Percentiles rank a stretch among this genome's conserved stretches.
Conservation (phyloP, 2,888 invertebrate species). For the Orthosia cruda region DNA sequence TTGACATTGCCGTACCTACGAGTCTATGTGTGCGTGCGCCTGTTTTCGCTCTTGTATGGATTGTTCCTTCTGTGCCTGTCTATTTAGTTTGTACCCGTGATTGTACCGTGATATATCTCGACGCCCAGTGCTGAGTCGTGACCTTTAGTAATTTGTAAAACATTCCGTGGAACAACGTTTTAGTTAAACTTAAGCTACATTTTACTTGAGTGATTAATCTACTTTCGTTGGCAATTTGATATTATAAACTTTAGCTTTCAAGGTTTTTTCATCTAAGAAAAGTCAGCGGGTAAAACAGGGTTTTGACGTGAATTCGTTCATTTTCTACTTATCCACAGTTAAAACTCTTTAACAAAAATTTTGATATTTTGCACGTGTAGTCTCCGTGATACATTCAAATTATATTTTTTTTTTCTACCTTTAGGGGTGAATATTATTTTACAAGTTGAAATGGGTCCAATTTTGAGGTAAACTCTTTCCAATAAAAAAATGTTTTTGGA, state of each 20-base stretch:
- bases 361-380: not conserved
- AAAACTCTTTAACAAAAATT: not conserved
- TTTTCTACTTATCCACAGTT: not conserved
- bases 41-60: not conserved
- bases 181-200: constrained; percentile 20
- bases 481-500: too few relatives aligned
- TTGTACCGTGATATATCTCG: not conserved
- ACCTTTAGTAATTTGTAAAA: constrained; percentile 32
- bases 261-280: not conserved
- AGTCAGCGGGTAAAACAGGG: not conserved
- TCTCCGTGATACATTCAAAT: not conserved
- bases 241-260: not conserved
- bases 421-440: too few relatives aligned
- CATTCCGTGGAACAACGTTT: constrained; percentile 26
- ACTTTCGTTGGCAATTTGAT: constrained; percentile 20
- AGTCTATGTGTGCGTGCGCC: not conserved
- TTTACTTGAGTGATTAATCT: constrained; percentile 39
- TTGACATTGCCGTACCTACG: not conserved
- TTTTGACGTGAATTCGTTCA: not conserved
- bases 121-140: not conserved
- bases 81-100: too few relatives aligned
- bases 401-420: too few relatives aligned
- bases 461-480: too few relatives aligned
- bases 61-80: not conserved
- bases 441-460: too few relatives aligned